Conservation (phyloP, 2,888 invertebrate genomes). For the Clitarchus hookeri region DNA sequence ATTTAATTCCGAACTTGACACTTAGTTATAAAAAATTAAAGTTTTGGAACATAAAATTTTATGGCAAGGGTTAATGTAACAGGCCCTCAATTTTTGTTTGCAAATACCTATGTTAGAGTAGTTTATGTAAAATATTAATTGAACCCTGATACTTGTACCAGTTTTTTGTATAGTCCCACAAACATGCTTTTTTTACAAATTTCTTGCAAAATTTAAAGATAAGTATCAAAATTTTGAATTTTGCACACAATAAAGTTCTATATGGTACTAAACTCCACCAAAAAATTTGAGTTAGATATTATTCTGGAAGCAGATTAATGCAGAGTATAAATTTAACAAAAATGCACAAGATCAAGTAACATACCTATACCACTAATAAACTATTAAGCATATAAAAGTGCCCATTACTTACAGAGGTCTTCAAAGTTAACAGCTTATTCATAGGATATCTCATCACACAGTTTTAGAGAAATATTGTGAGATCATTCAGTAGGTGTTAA, state of each 20-base stretch:
- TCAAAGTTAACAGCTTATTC: constrained; percentile 9
- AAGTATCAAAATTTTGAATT: neutral
- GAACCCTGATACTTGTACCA: neutral
- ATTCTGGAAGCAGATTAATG: neutral
- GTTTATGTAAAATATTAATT: too few species aligned
- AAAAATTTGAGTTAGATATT: neutral
- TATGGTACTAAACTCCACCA: neutral
- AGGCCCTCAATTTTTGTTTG: too few species aligned
- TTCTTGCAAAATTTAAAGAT: too few species aligned
- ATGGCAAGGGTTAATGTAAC: too few species aligned
- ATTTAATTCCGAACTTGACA: too few species aligned
- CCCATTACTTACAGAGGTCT: neutral
- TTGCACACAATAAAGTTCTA: neutral
- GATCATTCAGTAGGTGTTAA: neutral
- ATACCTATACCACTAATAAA: neutral
- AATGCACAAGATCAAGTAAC: neutral
- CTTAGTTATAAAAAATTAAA: too few species aligned
- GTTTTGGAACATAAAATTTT: too few species aligned
- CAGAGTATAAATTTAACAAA: neutral
- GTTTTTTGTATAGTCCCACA: too few species aligned
- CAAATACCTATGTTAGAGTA: too few species aligned
- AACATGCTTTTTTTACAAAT: neutral
- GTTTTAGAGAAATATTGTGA: constrained; percentile 15
- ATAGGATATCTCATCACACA: neutral
- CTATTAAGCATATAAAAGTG: neutral